Evolutionary conservation across 2,113 vertebrate species (phyloP), one percentile per base, ranked within the genome.

Genomic region (Ammodytes marinus): DNA sequence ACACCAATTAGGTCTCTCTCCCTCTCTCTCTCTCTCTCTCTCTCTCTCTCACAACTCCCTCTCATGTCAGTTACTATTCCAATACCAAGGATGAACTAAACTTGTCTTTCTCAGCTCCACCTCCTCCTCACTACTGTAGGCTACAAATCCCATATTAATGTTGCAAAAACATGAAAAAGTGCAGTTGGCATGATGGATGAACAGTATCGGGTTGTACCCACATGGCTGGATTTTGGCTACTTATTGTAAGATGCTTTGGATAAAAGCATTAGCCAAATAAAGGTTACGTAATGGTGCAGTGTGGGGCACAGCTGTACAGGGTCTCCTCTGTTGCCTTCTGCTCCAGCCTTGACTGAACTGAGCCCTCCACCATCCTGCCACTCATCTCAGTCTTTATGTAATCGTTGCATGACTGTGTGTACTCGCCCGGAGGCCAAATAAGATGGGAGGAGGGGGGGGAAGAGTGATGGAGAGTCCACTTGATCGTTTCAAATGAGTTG

Each of bases 301-400:
- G 35, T 19, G 17, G 40, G n/a, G 46, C n/a, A 6, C 47, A 65
- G 74, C 49, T 7, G 14, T 27, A 27, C 66, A 69, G 54, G 14
- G 14, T 37, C 57, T 45, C 61, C 40, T 46, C 57, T 8, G 37
- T 54, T 37, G 52, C 15, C 49, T 42, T 79, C 35, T 55, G 35
- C 46, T 40, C 53, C 27, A n/a, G 60, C 42, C 4, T 40, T 17
- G 40, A 37, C 19, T 53, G 49, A 74, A 45, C 43, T 50, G 35
- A 76, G 35, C 4, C 53, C 43, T 13, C 13, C 1, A 53, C 19
- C 40, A 17, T 53, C 27, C 42, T 49, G 61, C 37, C 69, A 42
- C 53, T 58, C 45, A 2, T 35, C 52, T 73, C 13, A 0, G n/a
- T 40, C 58, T 75, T 84, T 84, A 69, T 58, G 43, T 84, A 45